phyloP scores from a whole-genome alignment of 2,113 vertebrate species.

The Glaucidium brasilianum region DNA sequence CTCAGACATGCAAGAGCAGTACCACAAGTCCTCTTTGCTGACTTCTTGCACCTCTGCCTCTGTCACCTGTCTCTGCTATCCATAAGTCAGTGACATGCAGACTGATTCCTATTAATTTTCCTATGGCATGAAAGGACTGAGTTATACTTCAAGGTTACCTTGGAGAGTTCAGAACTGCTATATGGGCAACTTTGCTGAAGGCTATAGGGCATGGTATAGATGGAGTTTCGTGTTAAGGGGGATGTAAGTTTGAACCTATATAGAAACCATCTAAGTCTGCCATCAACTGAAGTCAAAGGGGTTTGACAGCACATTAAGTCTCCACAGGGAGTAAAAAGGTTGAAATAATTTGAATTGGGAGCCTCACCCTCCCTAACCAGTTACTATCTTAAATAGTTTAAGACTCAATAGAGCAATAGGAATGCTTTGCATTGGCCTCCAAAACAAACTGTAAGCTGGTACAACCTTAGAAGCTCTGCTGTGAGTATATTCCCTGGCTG shows the following conservation, averaged over 20 bases:
- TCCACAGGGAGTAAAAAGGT: neutral
- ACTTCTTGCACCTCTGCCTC: neutral
- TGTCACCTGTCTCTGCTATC: neutral
- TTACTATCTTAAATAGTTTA: constrained; percentile 24
- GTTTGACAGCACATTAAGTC: neutral
- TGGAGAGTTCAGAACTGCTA: neutral
- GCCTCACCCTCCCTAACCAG: neutral
- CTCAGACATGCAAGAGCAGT: neutral
- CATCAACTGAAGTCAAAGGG: neutral
- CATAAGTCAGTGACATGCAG: neutral
- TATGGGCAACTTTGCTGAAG: constrained; percentile 18
- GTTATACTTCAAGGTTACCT: constrained; percentile 17
- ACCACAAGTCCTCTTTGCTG: neutral
- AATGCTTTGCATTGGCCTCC: neutral
- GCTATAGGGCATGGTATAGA: neutral
- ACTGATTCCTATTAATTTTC: neutral
- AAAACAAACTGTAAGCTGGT: constrained; percentile 12
- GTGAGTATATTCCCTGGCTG: neutral
- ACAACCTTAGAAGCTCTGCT: constrained; percentile 10
- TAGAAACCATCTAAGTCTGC: constrained; percentile 2
- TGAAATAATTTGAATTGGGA: constrained; percentile 56
- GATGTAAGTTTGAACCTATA: neutral
- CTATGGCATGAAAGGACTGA: neutral
- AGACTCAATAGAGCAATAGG: constrained; percentile 14
- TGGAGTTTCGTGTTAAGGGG: constrained; percentile 1